Evolutionary conservation across 2,888 invertebrate genomes (phyloP).

Genomic region (Drosophila fulvimacula): DNA sequence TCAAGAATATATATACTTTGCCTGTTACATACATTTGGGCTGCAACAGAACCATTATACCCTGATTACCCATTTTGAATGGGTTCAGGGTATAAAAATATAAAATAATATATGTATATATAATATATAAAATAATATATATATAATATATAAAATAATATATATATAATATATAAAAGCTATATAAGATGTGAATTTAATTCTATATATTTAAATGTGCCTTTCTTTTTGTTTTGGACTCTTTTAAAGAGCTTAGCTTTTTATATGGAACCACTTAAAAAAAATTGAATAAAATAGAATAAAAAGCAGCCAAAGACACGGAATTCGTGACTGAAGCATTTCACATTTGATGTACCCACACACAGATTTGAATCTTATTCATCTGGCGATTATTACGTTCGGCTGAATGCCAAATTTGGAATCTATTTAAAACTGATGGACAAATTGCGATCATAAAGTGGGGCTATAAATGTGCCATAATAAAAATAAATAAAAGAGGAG

Average conservation of each 20-base stretch:
- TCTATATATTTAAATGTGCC: not conserved
- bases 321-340: conserved; percentile 45
- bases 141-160: not conserved
- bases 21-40: no score
- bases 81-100: no score
- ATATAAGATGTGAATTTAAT: not conserved
- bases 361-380: conserved; percentile 16
- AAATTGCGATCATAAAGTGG: conserved; percentile 47
- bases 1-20: no score
- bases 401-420: conserved; percentile 63
- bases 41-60: no score
- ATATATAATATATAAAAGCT: not conserved
- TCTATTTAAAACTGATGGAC: conserved; percentile 63
- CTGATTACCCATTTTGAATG: no score
- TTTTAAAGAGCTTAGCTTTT: conserved; percentile 1
- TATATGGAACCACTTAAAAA: not conserved
- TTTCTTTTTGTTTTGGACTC: no score
- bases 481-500: conserved; percentile 15
- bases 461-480: conserved; percentile 45
- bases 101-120: not conserved
- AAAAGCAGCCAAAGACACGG: conserved; percentile 8
- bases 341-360: conserved; percentile 25
- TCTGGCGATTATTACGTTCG: conserved; percentile 46
- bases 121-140: not conserved
- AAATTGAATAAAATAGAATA: not conserved